These are phyloP conservation scores for Mythimna loreyi DNA, from an alignment of 2,888 invertebrate species.

Conservation along the genomic window DNA sequence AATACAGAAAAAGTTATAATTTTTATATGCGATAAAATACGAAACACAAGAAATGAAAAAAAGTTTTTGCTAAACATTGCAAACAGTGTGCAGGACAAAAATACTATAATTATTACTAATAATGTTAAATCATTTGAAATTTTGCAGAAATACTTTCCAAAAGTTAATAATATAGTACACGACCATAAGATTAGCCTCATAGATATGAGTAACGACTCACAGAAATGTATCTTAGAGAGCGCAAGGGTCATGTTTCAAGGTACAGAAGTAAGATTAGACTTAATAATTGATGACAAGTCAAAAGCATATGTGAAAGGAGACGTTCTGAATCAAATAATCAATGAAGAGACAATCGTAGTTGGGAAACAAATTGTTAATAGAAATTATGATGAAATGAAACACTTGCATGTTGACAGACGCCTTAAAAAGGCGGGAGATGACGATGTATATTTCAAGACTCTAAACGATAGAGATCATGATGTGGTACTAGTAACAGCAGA, in stretches of 20 bases:
- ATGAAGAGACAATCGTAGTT: constrained; percentile 30
- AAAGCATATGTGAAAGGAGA: not conserved
- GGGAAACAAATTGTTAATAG: constrained; percentile 17
- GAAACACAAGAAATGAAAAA: not conserved
- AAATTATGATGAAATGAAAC: constrained; percentile 42
- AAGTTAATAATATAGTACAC: not conserved
- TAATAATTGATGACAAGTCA: not conserved
- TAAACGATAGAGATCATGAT: not conserved
- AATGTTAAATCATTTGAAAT: not conserved
- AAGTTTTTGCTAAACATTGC: constrained; percentile 7
- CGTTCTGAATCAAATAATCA: constrained; percentile 33
- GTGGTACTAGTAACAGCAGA: constrained; percentile 45
- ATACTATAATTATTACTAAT: constrained; percentile 32
- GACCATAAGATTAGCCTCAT: not conserved
- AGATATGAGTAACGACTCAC: constrained; percentile 7
- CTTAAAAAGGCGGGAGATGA: not conserved
- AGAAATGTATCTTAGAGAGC: not conserved
- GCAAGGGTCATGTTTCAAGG: not conserved
- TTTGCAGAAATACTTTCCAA: constrained; percentile 2
- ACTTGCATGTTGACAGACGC: constrained; percentile 42
- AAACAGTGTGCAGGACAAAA: constrained; percentile 2
- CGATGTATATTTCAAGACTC: not conserved
- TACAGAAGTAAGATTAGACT: not conserved
- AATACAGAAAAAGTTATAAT: constrained; percentile 3
- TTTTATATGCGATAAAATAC: constrained; percentile 12